Evolutionary conservation across 2,888 invertebrate species (phyloP).

Genomic region (Lasioglossum morio): DNA sequence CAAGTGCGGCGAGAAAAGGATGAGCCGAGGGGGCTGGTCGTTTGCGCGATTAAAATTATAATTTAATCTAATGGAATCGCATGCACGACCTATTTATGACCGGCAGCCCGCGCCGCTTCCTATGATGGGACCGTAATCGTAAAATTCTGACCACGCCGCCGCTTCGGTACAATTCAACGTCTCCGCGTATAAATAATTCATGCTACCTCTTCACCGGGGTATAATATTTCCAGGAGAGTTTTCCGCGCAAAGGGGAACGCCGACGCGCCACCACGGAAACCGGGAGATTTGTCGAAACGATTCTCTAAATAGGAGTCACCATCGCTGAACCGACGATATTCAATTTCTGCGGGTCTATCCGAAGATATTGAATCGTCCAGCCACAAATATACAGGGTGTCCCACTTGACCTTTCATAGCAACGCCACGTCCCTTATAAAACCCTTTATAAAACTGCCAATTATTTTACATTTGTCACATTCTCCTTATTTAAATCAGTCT

Average conservation of each 20-base stretch:
- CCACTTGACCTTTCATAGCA: too few species aligned
- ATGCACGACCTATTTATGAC: conserved; percentile 65
- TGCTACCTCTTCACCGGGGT: conserved; percentile 41
- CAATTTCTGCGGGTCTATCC: background rate
- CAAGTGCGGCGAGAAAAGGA: conserved; percentile 22
- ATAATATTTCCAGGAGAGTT: conserved; percentile 68
- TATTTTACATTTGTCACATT: too few species aligned
- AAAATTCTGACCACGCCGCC: conserved; percentile 65
- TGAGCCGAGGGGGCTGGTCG: conserved; percentile 10
- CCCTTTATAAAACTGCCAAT: too few species aligned
- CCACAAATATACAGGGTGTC: background rate
- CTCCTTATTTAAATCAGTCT: too few species aligned
- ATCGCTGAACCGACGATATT: conserved; percentile 4
- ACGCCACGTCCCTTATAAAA: too few species aligned
- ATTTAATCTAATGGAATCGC: conserved; percentile 71
- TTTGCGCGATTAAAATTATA: conserved; percentile 72
- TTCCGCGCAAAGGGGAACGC: conserved; percentile 37
- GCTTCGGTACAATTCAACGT: conserved; percentile 61
- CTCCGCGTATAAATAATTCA: conserved; percentile 72
- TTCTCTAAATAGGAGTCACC: conserved; percentile 31
- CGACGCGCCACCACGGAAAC: background rate
- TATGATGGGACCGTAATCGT: conserved; percentile 60
- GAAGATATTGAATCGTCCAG: background rate
- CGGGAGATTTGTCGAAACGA: conserved; percentile 45
- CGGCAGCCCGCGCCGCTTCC: background rate